phyloP scores from a whole-genome alignment of 2,888 invertebrate genomes.

The Parelbella ahira region DNA sequence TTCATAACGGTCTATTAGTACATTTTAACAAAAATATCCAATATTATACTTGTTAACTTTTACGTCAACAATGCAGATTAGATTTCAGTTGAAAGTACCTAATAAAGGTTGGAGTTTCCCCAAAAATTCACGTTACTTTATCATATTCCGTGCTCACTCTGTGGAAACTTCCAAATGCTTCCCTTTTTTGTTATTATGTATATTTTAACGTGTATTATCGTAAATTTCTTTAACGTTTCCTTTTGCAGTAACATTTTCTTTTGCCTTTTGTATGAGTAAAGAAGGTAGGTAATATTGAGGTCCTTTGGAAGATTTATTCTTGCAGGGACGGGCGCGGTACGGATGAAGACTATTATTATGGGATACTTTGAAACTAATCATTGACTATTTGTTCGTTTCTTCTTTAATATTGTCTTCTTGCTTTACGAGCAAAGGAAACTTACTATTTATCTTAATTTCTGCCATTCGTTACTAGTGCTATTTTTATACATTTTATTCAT shows the following conservation, averaged over 20 bases:
- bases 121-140: slow-evolving; percentile 25
- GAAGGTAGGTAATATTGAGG: slow-evolving; percentile 17
- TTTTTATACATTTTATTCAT: too few relatives aligned
- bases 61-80: slow-evolving; percentile 4
- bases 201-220: slow-evolving; percentile 51
- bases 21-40: too few relatives aligned
- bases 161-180: slow-evolving; percentile 33
- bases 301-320: slow-evolving; percentile 13
- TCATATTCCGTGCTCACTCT: slow-evolving; percentile 24
- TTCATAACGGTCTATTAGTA: too few relatives aligned
- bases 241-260: slow-evolving; percentile 42
- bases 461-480: too few relatives aligned
- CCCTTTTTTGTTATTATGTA: slow-evolving; percentile 46
- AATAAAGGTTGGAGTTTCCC: slow-evolving; percentile 24
- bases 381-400: not conserved
- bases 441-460: too few relatives aligned
- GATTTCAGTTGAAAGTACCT: slow-evolving; percentile 23
- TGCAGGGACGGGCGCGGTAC: not conserved
- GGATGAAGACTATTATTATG: slow-evolving; percentile 4
- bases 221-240: slow-evolving; percentile 56
- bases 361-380: not conserved
- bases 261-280: slow-evolving; percentile 30
- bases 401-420: too few relatives aligned
- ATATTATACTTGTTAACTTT: too few relatives aligned
- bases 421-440: too few relatives aligned